Evolutionary conservation across 2,888 invertebrate species (phyloP), one percentile per base, ranked within the genome.

Genomic region (Tetramorium bicarinatum): DNA sequence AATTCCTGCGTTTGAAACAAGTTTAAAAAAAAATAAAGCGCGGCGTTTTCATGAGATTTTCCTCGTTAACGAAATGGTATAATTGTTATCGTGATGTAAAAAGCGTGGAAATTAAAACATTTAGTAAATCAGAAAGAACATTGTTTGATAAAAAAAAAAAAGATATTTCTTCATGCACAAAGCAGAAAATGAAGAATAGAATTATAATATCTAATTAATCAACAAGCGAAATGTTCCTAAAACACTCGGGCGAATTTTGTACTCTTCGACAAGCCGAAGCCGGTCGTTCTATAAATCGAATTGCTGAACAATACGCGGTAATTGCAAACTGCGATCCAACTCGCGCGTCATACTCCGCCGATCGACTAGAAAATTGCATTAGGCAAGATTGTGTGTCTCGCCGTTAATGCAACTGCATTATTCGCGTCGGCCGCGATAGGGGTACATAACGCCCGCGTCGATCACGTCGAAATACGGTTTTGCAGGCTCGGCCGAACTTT

Each of bases 321-420:
- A 75, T 64, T 62, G 62, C 18, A 38, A 64, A 64, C 38, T 49
- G 49, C 11, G 21, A 75, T 75, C 18, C 49, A 21, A 49, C 38
- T 75, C 38, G 49, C 62, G 49, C 49, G 62, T 75, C 62, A 38
- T 47, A 62, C 34, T 18, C 49, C 49, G 38, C 47, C 21, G 15
- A 15, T 4, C 21, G 75, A 38, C 62, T 75, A 75, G 15, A 62
- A 75, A 75, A 75, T 62, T 38, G 75, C 75, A 75, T 75, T 62
- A 75, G 21, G 38, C 75, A 49, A 64, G 75, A 62, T 47, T 62
- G 66, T 47, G 29, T 11, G n/a, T 62, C 49, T 62, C 38, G 38
- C 9, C n/a, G n/a, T 75, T 62, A 62, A 62, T 75, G 61, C 34
- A 47, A 49, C 21, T 29, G n/a, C 62, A 75, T 49, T 62, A 75